These are phyloP conservation scores for Nansenia antarctica DNA, from an alignment of 2,113 vertebrate species.

Conservation along the genomic window DNA sequence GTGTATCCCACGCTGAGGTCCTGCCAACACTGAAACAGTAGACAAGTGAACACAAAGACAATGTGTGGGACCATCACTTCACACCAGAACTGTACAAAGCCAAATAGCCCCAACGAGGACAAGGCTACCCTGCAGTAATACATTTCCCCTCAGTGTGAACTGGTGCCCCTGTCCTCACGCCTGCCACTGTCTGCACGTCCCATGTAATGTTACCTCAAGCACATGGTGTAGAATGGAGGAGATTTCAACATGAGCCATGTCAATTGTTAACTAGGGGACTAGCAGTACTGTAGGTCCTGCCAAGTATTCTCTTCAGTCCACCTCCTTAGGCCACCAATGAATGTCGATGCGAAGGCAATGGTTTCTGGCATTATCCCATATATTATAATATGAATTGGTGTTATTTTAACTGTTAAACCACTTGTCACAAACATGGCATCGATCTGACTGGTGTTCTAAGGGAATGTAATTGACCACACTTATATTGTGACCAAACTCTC, in stretches of 20 bases:
- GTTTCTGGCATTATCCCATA: not conserved
- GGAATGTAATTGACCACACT: not conserved
- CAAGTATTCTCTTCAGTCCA: not conserved
- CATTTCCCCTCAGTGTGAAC: constrained; percentile 79
- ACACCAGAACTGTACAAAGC: constrained; percentile 59
- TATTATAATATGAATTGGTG: not conserved
- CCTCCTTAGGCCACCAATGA: not conserved
- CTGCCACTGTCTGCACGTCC: constrained; percentile 26
- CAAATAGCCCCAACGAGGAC: constrained; percentile 44
- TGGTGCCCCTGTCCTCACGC: constrained; percentile 83
- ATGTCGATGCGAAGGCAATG: not conserved
- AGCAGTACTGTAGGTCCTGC: not conserved
- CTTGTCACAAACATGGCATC: not conserved
- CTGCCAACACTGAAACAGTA: constrained; percentile 68
- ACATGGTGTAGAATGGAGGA: constrained; percentile 23
- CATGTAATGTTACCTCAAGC: constrained; percentile 44
- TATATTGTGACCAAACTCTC: not conserved
- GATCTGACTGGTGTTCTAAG: not conserved
- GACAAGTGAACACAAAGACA: constrained; percentile 70
- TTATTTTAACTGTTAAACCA: not conserved
- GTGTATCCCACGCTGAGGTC: constrained; percentile 59
- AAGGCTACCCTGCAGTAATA: constrained; percentile 60
- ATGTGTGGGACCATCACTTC: constrained; percentile 73
- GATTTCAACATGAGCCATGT: constrained; percentile 36
- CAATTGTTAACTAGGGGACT: constrained; percentile 32